Evolutionary conservation across 2,113 vertebrate genomes (phyloP).

Genomic region (Sardina pilchardus): DNA sequence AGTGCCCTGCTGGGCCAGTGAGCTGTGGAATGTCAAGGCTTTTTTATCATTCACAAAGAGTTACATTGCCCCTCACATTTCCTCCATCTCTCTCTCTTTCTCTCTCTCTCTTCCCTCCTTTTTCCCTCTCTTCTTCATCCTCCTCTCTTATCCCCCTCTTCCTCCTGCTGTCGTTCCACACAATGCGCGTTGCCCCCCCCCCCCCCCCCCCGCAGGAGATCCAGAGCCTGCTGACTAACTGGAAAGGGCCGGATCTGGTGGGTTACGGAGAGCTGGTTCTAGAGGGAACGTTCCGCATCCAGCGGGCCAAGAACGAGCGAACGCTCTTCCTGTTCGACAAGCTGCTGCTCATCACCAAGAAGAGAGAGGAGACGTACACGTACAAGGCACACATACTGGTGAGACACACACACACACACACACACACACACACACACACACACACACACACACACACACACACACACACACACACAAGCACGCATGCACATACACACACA

Average conservation of each 20-base stretch:
- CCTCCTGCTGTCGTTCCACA: not conserved
- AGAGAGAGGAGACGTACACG: constrained; percentile 88
- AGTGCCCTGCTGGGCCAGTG: not conserved
- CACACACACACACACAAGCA: not conserved
- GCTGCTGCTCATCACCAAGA: constrained; percentile 94
- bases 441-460: not conserved
- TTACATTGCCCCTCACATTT: not conserved
- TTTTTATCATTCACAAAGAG: not conserved
- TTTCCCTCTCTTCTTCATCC: not conserved
- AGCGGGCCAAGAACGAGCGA: constrained; percentile 94
- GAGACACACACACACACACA: constrained; percentile 47
- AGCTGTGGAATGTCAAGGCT: not conserved
- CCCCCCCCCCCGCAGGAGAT: constrained; percentile 80
- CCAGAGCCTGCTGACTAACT: constrained; percentile 95
- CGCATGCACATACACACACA: not conserved
- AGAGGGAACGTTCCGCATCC: constrained; percentile 94
- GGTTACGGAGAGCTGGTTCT: constrained; percentile 94
- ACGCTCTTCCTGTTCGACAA: constrained; percentile 96
- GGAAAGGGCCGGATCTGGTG: constrained; percentile 96
- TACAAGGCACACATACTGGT: constrained; percentile 98
- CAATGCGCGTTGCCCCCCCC: not conserved
- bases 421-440: not conserved
- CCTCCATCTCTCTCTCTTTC: not conserved
- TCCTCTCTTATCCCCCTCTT: not conserved
- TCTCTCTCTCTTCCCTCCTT: not conserved